phyloP scores from a whole-genome alignment of 2,113 vertebrate genomes.

The Falcunculus frontatus region DNA sequence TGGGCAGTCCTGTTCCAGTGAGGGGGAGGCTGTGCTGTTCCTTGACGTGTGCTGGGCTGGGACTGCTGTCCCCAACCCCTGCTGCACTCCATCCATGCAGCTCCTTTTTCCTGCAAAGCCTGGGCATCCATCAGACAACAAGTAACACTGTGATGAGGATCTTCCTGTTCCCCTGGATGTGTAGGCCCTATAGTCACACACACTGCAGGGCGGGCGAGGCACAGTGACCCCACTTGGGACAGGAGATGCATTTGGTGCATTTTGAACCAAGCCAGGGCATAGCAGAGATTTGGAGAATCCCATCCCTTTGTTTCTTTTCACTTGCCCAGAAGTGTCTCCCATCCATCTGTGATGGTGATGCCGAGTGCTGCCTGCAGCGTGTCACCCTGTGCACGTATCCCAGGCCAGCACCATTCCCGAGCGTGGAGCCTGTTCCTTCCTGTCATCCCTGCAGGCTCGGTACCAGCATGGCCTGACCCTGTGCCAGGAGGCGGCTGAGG shows the following conservation, averaged over 20 bases:
- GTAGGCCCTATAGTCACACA: not conserved
- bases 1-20: not conserved
- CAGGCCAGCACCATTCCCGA: not conserved
- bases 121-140: not conserved
- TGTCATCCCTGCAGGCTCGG: conserved; percentile 72
- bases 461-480: conserved; percentile 71
- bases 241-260: not conserved
- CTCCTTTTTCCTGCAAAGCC: not conserved
- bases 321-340: not conserved
- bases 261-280: not conserved
- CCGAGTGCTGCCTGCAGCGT: rapidly evolving
- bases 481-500: conserved; percentile 73
- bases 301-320: not conserved
- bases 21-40: rapidly evolving
- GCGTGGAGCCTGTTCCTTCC: not conserved
- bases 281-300: not conserved
- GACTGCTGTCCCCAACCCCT: not conserved
- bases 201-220: rapidly evolving
- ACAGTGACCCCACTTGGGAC: not conserved
- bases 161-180: not conserved
- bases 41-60: not conserved
- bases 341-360: not conserved
- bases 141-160: not conserved
- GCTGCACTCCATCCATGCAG: rapidly evolving
- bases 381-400: rapidly evolving